Evolutionary conservation across 2,113 vertebrate genomes (phyloP).

Genomic region (Herpetotheres cachinnans): DNA sequence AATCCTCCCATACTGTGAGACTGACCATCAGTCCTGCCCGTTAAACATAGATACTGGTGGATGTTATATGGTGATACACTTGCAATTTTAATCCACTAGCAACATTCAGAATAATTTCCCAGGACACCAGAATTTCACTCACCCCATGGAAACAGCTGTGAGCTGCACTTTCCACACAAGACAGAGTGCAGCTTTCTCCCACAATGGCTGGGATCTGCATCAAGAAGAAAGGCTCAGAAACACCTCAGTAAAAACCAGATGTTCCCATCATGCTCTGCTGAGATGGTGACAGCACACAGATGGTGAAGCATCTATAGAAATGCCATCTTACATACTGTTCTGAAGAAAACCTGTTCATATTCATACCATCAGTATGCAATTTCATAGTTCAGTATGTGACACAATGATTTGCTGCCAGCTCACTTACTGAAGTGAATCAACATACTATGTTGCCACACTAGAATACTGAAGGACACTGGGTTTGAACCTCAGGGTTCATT

Average conservation of each 20-base stretch:
- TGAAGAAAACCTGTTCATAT: neutral
- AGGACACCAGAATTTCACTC: constrained; percentile 9
- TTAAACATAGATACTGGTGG: neutral
- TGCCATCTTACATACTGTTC: neutral
- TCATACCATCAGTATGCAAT: neutral
- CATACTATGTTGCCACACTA: neutral
- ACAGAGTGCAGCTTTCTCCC: constrained; percentile 71
- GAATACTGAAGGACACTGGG: neutral
- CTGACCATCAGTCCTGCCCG: neutral
- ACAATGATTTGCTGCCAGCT: neutral
- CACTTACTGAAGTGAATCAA: neutral
- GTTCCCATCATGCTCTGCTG: neutral
- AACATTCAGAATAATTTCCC: neutral
- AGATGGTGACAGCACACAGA: neutral
- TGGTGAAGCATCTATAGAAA: neutral
- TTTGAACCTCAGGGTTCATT: neutral
- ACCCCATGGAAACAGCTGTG: constrained; percentile 81
- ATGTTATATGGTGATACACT: neutral
- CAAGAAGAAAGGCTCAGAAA: constrained; percentile 12
- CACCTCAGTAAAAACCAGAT: neutral
- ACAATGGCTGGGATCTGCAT: constrained; percentile 79
- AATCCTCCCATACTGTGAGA: neutral
- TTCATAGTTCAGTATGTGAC: neutral
- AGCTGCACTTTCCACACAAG: constrained; percentile 72
- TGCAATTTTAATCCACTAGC: neutral